These are phyloP conservation scores for Protobothrops flavoviridis DNA, from an alignment of 2,113 vertebrate genomes.

Conservation along the genomic window DNA sequence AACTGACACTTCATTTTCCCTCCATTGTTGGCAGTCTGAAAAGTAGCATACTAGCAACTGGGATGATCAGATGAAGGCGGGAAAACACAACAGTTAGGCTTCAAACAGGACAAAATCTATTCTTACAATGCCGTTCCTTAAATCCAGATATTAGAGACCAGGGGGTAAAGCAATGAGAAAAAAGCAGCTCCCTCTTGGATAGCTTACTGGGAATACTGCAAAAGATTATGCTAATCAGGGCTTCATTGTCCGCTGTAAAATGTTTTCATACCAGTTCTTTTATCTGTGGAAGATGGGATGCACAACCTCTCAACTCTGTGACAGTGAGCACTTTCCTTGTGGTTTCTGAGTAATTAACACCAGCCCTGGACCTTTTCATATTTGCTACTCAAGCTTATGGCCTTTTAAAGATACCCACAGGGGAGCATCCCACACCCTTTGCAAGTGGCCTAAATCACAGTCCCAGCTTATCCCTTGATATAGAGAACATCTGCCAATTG, in stretches of 20 bases:
- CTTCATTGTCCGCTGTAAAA: conserved; percentile 95
- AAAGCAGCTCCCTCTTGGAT: conserved; percentile 87
- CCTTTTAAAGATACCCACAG: conserved; percentile 96
- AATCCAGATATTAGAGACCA: conserved; percentile 85
- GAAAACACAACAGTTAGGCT: conserved; percentile 92
- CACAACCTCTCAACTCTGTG: conserved; percentile 98
- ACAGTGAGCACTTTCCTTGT: conserved; percentile 99
- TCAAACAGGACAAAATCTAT: conserved; percentile 85
- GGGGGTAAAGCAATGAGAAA: conserved; percentile 75
- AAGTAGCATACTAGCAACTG: conserved; percentile 82
- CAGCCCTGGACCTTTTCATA: conserved; percentile 97
- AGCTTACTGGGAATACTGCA: conserved; percentile 98
- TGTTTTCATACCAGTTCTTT: conserved; percentile 99
- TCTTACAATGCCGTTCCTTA: conserved; percentile 85
- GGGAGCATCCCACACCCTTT: conserved; percentile 90
- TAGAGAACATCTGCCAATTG: conserved; percentile 94
- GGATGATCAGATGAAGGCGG: conserved; percentile 96
- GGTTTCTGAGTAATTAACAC: conserved; percentile 99
- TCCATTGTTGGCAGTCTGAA: conserved; percentile 84
- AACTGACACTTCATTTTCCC: conserved; percentile 83
- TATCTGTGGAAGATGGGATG: conserved; percentile 98
- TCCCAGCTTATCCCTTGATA: conserved; percentile 84
- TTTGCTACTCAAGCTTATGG: conserved; percentile 98
- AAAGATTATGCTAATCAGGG: conserved; percentile 99
- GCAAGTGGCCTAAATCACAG: conserved; percentile 83